Percentiles rank a stretch among this genome's conserved stretches.
phyloP scores from a whole-genome alignment of 2,888 invertebrate species.

The Hirtodrosophila cameraria region DNA sequence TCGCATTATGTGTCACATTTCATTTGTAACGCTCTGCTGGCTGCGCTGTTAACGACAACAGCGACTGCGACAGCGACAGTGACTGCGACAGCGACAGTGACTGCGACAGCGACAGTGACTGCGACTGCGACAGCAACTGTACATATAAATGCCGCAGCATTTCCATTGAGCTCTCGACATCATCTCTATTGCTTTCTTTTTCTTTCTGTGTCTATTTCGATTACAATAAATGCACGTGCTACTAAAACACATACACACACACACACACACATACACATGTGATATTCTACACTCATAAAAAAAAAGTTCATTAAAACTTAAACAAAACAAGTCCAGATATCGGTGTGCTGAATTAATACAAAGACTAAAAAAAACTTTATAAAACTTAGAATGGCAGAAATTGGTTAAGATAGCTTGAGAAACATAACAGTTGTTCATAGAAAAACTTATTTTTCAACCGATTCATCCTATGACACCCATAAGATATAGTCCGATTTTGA shows the following conservation, averaged over 20 bases:
- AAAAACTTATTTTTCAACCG: too few species aligned
- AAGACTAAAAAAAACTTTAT: too few species aligned
- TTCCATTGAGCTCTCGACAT: slow-evolving; percentile 38
- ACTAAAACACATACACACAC: slow-evolving; percentile 10
- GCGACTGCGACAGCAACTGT: slow-evolving; percentile 8
- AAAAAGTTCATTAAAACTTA: too few species aligned
- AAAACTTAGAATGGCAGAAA: too few species aligned
- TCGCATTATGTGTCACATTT: slow-evolving; percentile 79
- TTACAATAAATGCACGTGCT: slow-evolving; percentile 64
- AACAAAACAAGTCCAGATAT: too few species aligned
- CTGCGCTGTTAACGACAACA: slow-evolving; percentile 52
- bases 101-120: slow-evolving; percentile 15
- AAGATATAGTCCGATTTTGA: too few species aligned
- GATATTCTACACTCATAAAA: slow-evolving; percentile 26
- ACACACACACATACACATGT: slow-evolving; percentile 14
- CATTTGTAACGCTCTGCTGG: slow-evolving; percentile 71
- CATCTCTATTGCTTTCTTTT: slow-evolving; percentile 17
- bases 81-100: background rate
- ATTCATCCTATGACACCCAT: too few species aligned
- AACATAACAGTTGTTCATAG: too few species aligned
- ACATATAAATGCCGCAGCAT: slow-evolving; percentile 56
- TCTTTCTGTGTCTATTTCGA: slow-evolving; percentile 38
- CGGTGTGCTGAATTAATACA: too few species aligned
- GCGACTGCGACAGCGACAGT: slow-evolving; percentile 23
- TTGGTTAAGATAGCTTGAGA: too few species aligned